phyloP scores from a whole-genome alignment of 2,888 invertebrate species.

The Seira ritae region DNA sequence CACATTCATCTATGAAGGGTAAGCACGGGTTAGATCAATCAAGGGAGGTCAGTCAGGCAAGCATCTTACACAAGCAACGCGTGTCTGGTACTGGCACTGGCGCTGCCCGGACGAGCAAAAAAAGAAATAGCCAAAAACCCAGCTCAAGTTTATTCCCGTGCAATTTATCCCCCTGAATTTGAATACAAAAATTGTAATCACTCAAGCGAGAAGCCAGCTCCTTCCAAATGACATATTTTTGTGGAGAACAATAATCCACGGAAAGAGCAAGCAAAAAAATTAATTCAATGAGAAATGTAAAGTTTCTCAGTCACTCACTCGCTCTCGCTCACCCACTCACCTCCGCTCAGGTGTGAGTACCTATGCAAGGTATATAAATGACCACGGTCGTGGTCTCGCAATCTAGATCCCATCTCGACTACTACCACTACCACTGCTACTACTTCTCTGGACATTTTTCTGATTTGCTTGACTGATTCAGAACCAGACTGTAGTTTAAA shows the following conservation, averaged over 20 bases:
- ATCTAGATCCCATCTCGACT: neutral
- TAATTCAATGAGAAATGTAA: neutral
- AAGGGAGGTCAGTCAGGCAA: slow-evolving; percentile 22
- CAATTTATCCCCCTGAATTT: too few species aligned
- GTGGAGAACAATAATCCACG: too few species aligned
- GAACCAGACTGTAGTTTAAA: too few species aligned
- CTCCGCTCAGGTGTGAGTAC: neutral
- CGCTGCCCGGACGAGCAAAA: slow-evolving; percentile 13
- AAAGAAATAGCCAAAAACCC: neutral
- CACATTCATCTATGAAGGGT: slow-evolving; percentile 21
- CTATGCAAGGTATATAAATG: neutral
- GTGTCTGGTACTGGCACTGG: neutral
- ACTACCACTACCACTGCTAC: neutral
- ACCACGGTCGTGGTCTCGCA: neutral
- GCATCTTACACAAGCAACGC: too few species aligned
- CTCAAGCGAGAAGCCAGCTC: slow-evolving; percentile 42
- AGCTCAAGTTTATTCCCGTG: too few species aligned
- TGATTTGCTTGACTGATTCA: slow-evolving; percentile 1
- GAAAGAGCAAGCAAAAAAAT: neutral
- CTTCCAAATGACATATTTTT: too few species aligned
- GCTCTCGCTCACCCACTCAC: too few species aligned
- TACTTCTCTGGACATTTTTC: slow-evolving; percentile 1
- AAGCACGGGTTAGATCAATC: slow-evolving; percentile 1
- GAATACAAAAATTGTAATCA: slow-evolving; percentile 37
- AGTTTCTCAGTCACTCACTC: neutral